Conservation (phyloP, 2,888 invertebrate species). For the Drosophila birchii region DNA sequence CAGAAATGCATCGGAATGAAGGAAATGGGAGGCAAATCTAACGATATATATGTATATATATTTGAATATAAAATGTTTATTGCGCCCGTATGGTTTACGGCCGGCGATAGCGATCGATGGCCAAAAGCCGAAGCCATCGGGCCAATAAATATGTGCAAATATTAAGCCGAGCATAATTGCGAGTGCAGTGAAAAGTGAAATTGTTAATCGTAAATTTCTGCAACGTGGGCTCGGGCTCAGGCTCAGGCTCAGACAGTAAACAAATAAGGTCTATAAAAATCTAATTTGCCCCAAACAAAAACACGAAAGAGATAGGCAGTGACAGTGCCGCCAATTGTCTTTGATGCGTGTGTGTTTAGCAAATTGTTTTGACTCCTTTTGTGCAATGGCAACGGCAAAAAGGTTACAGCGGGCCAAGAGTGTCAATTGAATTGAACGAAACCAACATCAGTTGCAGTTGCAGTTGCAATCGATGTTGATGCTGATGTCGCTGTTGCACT, state of each 20-base stretch:
- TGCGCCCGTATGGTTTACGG: conserved; percentile 30
- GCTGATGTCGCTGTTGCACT: conserved; percentile 28
- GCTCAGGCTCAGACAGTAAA: conserved; percentile 2
- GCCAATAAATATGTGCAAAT: conserved; percentile 41
- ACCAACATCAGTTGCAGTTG: conserved; percentile 39
- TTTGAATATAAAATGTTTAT: conserved; percentile 37
- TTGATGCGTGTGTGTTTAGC: conserved; percentile 55
- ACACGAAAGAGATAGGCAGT: conserved; percentile 19
- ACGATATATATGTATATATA: conserved; percentile 4
- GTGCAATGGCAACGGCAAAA: conserved; percentile 44
- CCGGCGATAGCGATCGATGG: conserved; percentile 39
- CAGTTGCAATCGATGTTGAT: conserved; percentile 12
- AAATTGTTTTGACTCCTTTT: conserved; percentile 64
- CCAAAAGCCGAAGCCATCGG: conserved; percentile 9
- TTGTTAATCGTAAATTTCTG: conserved; percentile 55
- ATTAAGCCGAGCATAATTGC: conserved; percentile 48
- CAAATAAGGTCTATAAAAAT: conserved; percentile 61
- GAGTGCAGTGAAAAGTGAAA: conserved; percentile 68
- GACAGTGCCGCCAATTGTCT: conserved; percentile 57
- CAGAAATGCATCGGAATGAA: conserved; percentile 7
- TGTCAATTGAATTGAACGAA: conserved; percentile 72
- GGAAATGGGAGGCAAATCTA: conserved; percentile 26
- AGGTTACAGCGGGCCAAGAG: conserved; percentile 73
- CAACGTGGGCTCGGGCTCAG: conserved; percentile 34
- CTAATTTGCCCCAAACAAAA: conserved; percentile 49